These are phyloP conservation scores for Hippocampus kuda DNA, from an alignment of 2,797 vertebrate genomes.

Conservation along the genomic window DNA sequence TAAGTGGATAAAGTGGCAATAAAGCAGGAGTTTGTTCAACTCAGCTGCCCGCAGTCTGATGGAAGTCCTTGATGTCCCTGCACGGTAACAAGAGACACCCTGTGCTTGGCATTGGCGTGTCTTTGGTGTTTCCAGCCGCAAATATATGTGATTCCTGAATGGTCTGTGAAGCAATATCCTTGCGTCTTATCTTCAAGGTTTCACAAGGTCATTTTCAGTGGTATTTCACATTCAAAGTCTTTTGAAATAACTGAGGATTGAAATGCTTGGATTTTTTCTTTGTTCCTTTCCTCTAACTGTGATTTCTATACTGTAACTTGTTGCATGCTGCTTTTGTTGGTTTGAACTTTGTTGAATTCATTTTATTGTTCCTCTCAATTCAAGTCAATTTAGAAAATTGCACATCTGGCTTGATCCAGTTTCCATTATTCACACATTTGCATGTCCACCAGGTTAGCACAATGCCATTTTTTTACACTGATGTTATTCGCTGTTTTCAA, in stretches of 20 bases:
- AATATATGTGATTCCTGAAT: slow-evolving; percentile 38
- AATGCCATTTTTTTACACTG: neutral
- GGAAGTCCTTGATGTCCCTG: slow-evolving; percentile 22
- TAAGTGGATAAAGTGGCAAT: neutral
- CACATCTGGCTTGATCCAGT: slow-evolving; percentile 17
- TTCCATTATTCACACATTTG: neutral
- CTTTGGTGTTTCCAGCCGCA: slow-evolving; percentile 39
- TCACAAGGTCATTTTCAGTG: slow-evolving; percentile 29
- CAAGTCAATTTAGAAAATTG: slow-evolving; percentile 25
- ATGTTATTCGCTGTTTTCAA: too few relatives aligned
- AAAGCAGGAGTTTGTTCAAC: slow-evolving; percentile 7
- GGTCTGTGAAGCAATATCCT: slow-evolving; percentile 29
- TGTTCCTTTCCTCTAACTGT: neutral
- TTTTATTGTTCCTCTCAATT: slow-evolving; percentile 33
- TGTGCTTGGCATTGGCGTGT: slow-evolving; percentile 26
- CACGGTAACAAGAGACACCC: slow-evolving; percentile 14
- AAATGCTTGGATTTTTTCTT: slow-evolving; percentile 4
- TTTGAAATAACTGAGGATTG: slow-evolving; percentile 13
- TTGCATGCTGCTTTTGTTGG: slow-evolving; percentile 34
- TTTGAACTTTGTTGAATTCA: slow-evolving; percentile 41
- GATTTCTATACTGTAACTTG: slow-evolving; percentile 22
- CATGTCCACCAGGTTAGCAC: too few relatives aligned
- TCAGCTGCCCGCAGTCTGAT: slow-evolving; percentile 11
- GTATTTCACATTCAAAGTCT: slow-evolving; percentile 21
- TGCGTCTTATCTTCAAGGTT: slow-evolving; percentile 44